Evolutionary conservation across 2,888 invertebrate species (phyloP).

Genomic region (Pandemis cinnamomeana): DNA sequence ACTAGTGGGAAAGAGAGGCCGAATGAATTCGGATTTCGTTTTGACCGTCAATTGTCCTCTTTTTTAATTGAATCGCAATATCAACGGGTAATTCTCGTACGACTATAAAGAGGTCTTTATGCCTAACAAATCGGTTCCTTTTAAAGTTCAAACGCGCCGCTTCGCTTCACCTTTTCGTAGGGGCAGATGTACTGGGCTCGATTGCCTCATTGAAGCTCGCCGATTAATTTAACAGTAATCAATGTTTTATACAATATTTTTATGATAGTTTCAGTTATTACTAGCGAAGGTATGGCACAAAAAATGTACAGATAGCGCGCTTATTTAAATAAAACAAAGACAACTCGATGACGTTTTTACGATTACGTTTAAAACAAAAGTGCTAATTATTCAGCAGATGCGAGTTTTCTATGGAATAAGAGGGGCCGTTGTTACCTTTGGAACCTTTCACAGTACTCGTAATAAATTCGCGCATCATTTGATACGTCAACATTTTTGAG

Average conservation of each 20-base stretch:
- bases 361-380: too few relatives aligned
- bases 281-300: background rate
- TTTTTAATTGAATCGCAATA: conserved; percentile 83
- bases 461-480: too few relatives aligned
- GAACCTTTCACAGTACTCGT: too few relatives aligned
- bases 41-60: conserved; percentile 68
- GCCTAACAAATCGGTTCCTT: conserved; percentile 83
- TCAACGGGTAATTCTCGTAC: conserved; percentile 77
- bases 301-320: background rate
- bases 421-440: too few relatives aligned
- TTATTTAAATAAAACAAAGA: background rate
- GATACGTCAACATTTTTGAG: too few relatives aligned
- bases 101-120: conserved; percentile 79
- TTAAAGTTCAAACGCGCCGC: conserved; percentile 76
- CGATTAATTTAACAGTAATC: conserved; percentile 4
- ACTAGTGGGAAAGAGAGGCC: background rate
- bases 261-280: background rate
- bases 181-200: conserved; percentile 28
- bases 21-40: conserved; percentile 18
- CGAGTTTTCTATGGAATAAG: too few relatives aligned
- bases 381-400: too few relatives aligned
- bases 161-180: conserved; percentile 53
- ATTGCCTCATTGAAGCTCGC: conserved; percentile 12
- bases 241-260: background rate
- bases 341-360: background rate